Base-by-base conservation (phyloP, 2,113 vertebrate genomes). In the Ifrita kowaldi region DNA sequence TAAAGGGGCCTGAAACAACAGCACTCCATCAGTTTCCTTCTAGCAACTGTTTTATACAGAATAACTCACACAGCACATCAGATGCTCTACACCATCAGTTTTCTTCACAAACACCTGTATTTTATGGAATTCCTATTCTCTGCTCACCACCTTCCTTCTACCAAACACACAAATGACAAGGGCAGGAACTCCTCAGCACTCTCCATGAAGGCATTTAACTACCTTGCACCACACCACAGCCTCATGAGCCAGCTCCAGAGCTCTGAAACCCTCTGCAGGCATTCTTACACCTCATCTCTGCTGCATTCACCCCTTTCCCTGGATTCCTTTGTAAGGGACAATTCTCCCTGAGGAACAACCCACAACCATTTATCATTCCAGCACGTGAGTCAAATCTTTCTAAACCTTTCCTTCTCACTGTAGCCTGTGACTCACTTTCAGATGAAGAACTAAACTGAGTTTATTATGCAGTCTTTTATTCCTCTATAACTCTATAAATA, bases 361-460 rank as follows among this genome's bases (percentile, higher is more conserved):
- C 53, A 68, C 39, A 69, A 22, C 32, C 42, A n/a, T 2, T 2
- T 79, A 32, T 44, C 77, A 73, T 33, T 84, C 53, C 35, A 65
- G 50, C 75, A 84, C 57, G 19, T 52, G 16, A 70, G 41, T 26
- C 2, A 3, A 87, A 74, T 28, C 35, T 52, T 74, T 67, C 75
- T 20, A 77, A 91, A 88, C 35, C 42, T 47, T 42, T 68, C 87
- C 76, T 85, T 90, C 82, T 75, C 56, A 9, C 39, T 83, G 24
- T 17, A 88, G 46, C 35, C 87, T 6, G 5, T 94, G 93, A 94
- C 75, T 93, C 92, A 96, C 47, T 71, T 94, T 81, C 85, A 93
- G 71, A 60, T 89, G 56, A 24, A 77, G 62, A 84, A 91, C 27
- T 79, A 91, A 85, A 63, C 13, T 4, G 28, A 76, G 63, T 81